Percentiles rank a stretch among this genome's conserved stretches.
phyloP scores from a whole-genome alignment of 2,797 vertebrate genomes.

The Cuculus canorus region DNA sequence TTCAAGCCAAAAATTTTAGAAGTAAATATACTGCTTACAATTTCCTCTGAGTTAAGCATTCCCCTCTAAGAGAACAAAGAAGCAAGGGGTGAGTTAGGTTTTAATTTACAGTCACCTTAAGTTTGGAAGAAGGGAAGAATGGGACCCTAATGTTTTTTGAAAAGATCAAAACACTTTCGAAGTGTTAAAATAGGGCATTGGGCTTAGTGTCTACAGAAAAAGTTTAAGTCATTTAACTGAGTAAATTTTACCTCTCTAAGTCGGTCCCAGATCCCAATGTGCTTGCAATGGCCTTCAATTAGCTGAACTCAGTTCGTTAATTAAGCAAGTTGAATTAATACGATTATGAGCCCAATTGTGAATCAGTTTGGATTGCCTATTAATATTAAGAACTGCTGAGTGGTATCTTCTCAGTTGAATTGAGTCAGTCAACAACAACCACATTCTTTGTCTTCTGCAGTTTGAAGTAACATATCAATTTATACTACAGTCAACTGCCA shows the following conservation, averaged over 20 bases:
- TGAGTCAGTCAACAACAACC: neutral
- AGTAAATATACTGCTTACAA: neutral
- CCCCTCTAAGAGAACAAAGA: neutral
- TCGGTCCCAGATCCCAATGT: neutral
- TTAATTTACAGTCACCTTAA: neutral
- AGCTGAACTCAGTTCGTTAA: neutral
- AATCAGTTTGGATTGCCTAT: neutral
- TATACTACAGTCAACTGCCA: neutral
- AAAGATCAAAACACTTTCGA: neutral
- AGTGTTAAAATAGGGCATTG: neutral
- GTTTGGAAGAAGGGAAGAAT: neutral
- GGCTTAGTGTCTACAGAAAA: neutral
- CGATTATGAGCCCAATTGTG: neutral
- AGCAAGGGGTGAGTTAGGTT: neutral
- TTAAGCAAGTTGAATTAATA: neutral
- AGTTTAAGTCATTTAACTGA: neutral
- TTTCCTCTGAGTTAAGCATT: constrained; percentile 55
- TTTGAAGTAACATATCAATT: neutral
- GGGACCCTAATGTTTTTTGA: neutral
- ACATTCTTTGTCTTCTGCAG: neutral
- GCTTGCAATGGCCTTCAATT: neutral
- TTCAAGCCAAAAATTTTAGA: neutral
- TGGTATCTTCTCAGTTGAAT: neutral
- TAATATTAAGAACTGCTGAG: neutral
- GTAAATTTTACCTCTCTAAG: neutral